Percentiles rank a stretch among this genome's conserved stretches.
Evolutionary conservation across 1,140 invertebrate species (phyloP).

Genomic region (Pectinophora gossypiella): DNA sequence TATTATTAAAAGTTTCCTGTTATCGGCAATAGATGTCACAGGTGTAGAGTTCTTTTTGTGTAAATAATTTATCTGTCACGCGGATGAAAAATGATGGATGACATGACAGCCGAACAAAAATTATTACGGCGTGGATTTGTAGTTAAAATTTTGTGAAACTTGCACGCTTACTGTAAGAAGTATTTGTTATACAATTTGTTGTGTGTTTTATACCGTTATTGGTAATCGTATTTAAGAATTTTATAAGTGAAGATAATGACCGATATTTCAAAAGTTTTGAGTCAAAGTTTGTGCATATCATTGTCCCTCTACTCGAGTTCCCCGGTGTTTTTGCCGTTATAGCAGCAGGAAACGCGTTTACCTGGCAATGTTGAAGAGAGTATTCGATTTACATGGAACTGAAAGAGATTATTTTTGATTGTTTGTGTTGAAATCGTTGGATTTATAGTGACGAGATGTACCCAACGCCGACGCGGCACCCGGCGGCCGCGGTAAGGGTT

Average conservation of each 20-base stretch:
- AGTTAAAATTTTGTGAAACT: slow-evolving; percentile 52
- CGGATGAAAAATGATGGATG: slow-evolving; percentile 44
- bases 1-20: too few species aligned
- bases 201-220: slow-evolving; percentile 18
- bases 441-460: slow-evolving; percentile 49
- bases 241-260: slow-evolving; percentile 58
- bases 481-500: slow-evolving; percentile 64
- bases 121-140: slow-evolving; percentile 67
- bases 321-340: slow-evolving; percentile 53
- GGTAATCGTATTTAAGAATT: slow-evolving; percentile 34
- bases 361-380: slow-evolving; percentile 51
- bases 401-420: slow-evolving; percentile 60
- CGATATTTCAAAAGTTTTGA: slow-evolving; percentile 63
- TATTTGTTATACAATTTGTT: slow-evolving; percentile 24
- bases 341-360: slow-evolving; percentile 43
- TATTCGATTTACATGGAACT: slow-evolving; percentile 35
- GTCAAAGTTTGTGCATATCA: slow-evolving; percentile 72
- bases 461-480: slow-evolving; percentile 65
- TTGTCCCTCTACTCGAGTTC: slow-evolving; percentile 55
- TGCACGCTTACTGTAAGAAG: slow-evolving; percentile 32
- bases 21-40: too few species aligned
- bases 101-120: slow-evolving; percentile 53
- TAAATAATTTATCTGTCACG: background rate
- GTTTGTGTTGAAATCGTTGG: slow-evolving; percentile 32
- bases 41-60: too few species aligned